phyloP scores from a whole-genome alignment of 2,888 invertebrate genomes.

The Coremacera marginata region DNA sequence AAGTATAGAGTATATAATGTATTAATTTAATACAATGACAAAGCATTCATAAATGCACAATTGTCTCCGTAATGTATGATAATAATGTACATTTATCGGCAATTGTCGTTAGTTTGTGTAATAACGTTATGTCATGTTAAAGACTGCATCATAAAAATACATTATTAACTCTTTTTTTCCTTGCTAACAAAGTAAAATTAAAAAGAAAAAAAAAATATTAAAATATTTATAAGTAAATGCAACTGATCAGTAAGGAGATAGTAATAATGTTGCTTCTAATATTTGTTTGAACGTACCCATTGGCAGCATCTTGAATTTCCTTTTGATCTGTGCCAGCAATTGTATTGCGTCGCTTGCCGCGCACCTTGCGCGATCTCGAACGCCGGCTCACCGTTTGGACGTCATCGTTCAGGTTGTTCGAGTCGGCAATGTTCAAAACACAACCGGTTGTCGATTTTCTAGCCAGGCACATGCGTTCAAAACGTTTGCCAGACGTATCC shows the following conservation, averaged over 20 bases:
- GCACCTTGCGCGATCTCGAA: slow-evolving; percentile 80
- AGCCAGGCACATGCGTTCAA: slow-evolving; percentile 89
- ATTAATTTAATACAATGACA: background rate
- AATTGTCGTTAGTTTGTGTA: no score
- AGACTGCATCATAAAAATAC: background rate
- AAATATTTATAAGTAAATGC: slow-evolving; percentile 19
- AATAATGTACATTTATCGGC: background rate
- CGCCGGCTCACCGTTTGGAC: slow-evolving; percentile 78
- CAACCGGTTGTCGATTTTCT: slow-evolving; percentile 79
- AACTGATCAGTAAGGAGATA: slow-evolving; percentile 1
- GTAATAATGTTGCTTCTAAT: background rate
- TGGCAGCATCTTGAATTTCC: slow-evolving; percentile 87
- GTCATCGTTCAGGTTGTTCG: slow-evolving; percentile 69
- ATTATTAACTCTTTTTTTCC: slow-evolving; percentile 15
- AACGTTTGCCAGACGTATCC: slow-evolving; percentile 88
- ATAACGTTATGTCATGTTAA: no score
- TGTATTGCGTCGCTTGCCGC: slow-evolving; percentile 89
- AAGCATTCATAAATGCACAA: slow-evolving; percentile 37
- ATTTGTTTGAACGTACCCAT: slow-evolving; percentile 77
- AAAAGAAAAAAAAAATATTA: background rate
- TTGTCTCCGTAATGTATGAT: background rate
- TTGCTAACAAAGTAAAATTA: background rate
- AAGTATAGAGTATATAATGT: slow-evolving; percentile 1
- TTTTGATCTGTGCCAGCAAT: slow-evolving; percentile 91
- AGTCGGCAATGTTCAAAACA: slow-evolving; percentile 59